Evolutionary conservation across 2,113 vertebrate genomes (phyloP).

Genomic region (Clarias magur): DNA sequence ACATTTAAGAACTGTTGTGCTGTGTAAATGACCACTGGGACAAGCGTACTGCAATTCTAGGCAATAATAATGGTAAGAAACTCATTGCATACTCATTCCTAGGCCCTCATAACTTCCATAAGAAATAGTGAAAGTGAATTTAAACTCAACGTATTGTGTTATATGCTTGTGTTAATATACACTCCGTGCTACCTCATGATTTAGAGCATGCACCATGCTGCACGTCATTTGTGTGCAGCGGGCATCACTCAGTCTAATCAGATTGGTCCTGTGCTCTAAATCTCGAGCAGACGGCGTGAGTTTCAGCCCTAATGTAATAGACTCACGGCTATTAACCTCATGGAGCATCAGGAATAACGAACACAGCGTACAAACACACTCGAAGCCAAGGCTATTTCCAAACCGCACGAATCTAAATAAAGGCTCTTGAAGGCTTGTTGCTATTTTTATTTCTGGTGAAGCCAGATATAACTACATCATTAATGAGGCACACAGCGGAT

Average conservation of each 20-base stretch:
- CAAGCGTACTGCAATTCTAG: background rate
- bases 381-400: conserved; percentile 62
- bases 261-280: conserved; percentile 33
- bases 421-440: conserved; percentile 62
- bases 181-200: conserved; percentile 36
- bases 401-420: conserved; percentile 58
- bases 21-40: background rate
- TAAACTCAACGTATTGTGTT: conserved; percentile 11
- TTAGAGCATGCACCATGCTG: conserved; percentile 34
- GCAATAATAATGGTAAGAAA: background rate
- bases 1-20: no score
- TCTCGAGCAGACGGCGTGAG: conserved; percentile 25
- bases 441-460: conserved; percentile 68
- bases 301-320: conserved; percentile 30
- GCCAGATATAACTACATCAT: conserved; percentile 61
- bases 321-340: conserved; percentile 23
- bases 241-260: conserved; percentile 50
- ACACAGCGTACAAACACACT: conserved; percentile 46
- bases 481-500: conserved; percentile 56
- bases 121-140: background rate
- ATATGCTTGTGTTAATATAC: background rate
- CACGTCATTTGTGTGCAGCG: conserved; percentile 36
- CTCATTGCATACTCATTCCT: background rate
- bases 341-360: conserved; percentile 56
- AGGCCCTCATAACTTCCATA: background rate